phyloP scores from a whole-genome alignment of 2,113 vertebrate species.

The Hepsetus odoe region DNA sequence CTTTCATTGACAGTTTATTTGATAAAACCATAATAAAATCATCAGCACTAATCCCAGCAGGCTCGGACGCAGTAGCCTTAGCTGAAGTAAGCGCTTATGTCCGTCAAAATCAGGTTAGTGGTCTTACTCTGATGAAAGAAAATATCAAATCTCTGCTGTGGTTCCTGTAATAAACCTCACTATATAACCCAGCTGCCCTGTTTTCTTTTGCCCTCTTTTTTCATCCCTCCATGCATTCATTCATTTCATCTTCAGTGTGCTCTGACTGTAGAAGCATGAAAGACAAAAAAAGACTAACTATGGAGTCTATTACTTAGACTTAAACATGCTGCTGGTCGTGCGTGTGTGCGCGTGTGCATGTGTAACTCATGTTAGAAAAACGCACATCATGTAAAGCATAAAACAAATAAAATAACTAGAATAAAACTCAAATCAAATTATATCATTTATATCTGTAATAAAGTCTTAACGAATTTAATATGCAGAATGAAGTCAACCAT shows the following conservation, averaged over 20 bases:
- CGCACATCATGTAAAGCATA: no score
- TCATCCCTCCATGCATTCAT: background rate
- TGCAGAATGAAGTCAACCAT: no score
- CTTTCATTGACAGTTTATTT: conserved; percentile 16
- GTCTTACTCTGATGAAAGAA: background rate
- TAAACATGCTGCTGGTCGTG: background rate
- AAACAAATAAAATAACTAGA: no score
- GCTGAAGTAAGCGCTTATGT: background rate
- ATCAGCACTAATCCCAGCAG: conserved; percentile 25
- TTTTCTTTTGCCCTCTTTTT: background rate
- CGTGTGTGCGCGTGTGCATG: no score
- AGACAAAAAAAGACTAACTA: no score
- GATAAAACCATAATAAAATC: conserved; percentile 41
- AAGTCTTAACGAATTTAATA: no score
- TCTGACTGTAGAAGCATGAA: background rate
- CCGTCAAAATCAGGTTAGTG: conserved; percentile 30
- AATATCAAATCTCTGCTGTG: conserved; percentile 1
- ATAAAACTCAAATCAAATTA: no score
- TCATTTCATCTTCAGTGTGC: background rate
- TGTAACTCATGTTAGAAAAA: no score
- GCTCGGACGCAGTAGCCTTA: conserved; percentile 16
- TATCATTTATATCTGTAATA: no score
- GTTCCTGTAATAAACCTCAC: background rate
- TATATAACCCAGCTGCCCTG: no score
- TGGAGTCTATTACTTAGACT: background rate